A percentile compares a stretch with the other conserved stretches of the same genome.
Conservation (phyloP, 35 echinoderm and acorn worm genomes). For the Chiridota heheva region DNA sequence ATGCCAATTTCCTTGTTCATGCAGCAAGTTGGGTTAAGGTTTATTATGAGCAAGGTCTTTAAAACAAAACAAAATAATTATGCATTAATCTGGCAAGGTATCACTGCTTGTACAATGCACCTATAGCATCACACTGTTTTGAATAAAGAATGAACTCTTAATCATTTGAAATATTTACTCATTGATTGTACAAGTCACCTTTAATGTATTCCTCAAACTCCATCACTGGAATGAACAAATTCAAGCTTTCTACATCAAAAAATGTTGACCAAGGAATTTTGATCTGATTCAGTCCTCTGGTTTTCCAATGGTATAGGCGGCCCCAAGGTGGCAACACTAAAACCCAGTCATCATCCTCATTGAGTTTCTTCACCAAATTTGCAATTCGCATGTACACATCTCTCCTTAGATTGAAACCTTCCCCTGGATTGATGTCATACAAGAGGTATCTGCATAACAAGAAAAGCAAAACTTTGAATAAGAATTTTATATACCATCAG, state of each 20-base stretch:
- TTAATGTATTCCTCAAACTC: constrained; percentile 94
- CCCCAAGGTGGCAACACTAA: constrained; percentile 96
- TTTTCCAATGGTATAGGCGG: constrained; percentile 91
- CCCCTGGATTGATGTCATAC: constrained; percentile 92
- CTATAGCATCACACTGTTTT: too few relatives aligned
- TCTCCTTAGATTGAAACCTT: constrained; percentile 89
- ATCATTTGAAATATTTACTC: too few relatives aligned
- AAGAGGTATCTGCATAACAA: constrained; percentile 66
- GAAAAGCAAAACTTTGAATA: background rate
- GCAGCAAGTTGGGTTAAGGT: too few relatives aligned
- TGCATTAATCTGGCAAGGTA: too few relatives aligned
- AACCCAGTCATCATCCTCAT: constrained; percentile 78
- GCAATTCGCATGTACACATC: constrained; percentile 99
- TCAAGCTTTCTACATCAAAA: constrained; percentile 82
- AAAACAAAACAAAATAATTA: too few relatives aligned
- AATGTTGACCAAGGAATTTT: constrained; percentile 89
- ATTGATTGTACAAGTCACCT: too few relatives aligned
- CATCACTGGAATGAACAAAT: constrained; percentile 80
- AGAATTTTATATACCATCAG: background rate
- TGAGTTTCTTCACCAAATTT: constrained; percentile 73
- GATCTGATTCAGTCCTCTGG: constrained; percentile 67
- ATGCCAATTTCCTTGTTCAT: too few relatives aligned
- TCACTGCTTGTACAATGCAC: too few relatives aligned
- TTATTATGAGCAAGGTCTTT: too few relatives aligned
- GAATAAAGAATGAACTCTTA: too few relatives aligned